A percentile compares a stretch with the other conserved stretches of the same genome.
These are phyloP conservation scores for Ophiodon elongatus DNA, from an alignment of 2,113 vertebrate species.

Conservation along the genomic window DNA sequence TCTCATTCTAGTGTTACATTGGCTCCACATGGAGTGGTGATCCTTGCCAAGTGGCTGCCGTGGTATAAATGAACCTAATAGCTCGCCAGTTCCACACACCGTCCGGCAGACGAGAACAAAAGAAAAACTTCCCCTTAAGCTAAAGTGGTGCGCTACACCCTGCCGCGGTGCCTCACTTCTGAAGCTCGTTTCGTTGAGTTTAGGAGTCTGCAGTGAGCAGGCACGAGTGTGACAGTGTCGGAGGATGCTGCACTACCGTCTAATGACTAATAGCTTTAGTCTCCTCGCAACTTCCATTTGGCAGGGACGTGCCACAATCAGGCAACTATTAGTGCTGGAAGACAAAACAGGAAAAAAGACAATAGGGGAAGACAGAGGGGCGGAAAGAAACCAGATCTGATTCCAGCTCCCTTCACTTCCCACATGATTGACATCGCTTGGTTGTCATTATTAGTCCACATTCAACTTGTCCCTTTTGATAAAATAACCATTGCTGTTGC, in stretches of 20 bases:
- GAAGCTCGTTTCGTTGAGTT: slow-evolving; percentile 9
- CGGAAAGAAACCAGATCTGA: not conserved
- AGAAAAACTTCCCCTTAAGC: slow-evolving; percentile 61
- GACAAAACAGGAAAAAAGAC: slow-evolving; percentile 57
- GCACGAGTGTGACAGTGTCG: slow-evolving; percentile 2
- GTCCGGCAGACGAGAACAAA: slow-evolving; percentile 64
- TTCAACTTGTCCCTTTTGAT: not conserved
- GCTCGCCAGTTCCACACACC: slow-evolving; percentile 48
- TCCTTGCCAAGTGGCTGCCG: slow-evolving; percentile 68
- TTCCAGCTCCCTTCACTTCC: not conserved
- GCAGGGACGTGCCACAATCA: slow-evolving; percentile 83
- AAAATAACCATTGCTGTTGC: not conserved
- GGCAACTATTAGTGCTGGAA: slow-evolving; percentile 84
- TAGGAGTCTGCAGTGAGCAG: slow-evolving; percentile 37
- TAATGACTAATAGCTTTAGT: slow-evolving; percentile 42
- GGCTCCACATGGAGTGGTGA: slow-evolving; percentile 73
- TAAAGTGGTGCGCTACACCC: slow-evolving; percentile 58
- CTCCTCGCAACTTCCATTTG: slow-evolving; percentile 78
- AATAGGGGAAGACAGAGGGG: not conserved
- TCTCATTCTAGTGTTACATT: slow-evolving; percentile 82
- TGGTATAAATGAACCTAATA: slow-evolving; percentile 78
- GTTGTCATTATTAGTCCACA: not conserved
- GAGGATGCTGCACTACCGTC: slow-evolving; percentile 10
- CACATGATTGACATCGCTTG: not conserved
- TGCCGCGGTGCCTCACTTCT: slow-evolving; percentile 44